Evolutionary conservation across 2,888 invertebrate genomes (phyloP), one percentile per base, ranked within the genome.

Genomic region (Campoletis raptor): DNA sequence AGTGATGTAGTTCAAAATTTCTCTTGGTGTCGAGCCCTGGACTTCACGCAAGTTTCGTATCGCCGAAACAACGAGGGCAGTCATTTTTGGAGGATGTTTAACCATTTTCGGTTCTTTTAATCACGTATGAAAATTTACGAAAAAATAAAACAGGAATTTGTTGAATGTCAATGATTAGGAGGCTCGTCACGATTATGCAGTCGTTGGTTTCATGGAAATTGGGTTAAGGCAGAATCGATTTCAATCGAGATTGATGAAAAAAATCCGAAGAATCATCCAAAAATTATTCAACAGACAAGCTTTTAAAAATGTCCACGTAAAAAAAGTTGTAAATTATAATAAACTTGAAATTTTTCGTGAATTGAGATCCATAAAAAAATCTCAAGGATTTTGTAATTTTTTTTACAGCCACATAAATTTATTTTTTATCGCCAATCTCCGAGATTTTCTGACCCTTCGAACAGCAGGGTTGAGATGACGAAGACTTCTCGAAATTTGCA

Each of bases 1-100:
- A 83, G 87, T 89, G 78, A 94, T 93, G 79, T 92, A 94, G 82
- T 90, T 92, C 86, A 93, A 88, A 74, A 94, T 94, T 77, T 94
- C 93, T 85, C 92, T 93, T 7, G 92, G 88, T 10, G 93, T 93
- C 9, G 94, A 94, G 0, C 94, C 94, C 0, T 91, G 92, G 6
- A 88, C 88, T 52, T 93, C 93, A 18, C 92, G 90, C 2, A 94
- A 90, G 81, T 92, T 92, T 77, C 92, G 89, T 72, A 94, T 92
- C 0, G 94, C 94, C n/a, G 91, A 90, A 52, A 93, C 92, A 37
- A 94, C 92, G 4, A 92, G 90, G 37, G 90, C 86, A 24, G 93
- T 91, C 90, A 94, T 93, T 73, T 93, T 94, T 5, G 92, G 93
- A 8, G 76, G 30, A 15, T 90, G 87, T 40, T 86, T 92, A 64